Base-by-base conservation (phyloP, 2,113 vertebrate genomes). In the Sminthopsis crassicaudata region DNA sequence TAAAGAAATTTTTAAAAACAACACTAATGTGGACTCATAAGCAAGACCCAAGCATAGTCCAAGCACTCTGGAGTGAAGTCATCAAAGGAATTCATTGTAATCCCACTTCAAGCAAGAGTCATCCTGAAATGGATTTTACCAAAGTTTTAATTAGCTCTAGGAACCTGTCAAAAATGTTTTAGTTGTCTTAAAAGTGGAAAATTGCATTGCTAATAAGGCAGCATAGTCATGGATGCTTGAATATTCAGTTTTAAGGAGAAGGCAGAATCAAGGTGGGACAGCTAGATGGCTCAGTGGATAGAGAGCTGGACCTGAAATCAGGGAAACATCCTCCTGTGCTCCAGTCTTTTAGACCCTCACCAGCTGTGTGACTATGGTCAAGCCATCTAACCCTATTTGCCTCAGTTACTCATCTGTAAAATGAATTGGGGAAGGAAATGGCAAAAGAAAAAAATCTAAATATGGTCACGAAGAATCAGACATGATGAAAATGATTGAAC, bases 71-170 rank as follows among this genome's bases (percentile, higher is more conserved):
- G 96, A 24, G 98, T 98, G 92, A 99, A 99, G 97, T 99, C 99
- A 52, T 99, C 99, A 94, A 99, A 97, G 0, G 99, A 99, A 95
- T 99, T 99, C 99, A 99, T 99, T 89, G 99, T 99, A 6, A 98
- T 96, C 46, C 99, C 99, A 1, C 99, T 99, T 67, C 99, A 99
- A 0, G 99, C 99, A 52, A 99, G 98, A 8, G 98, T 98, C 57
- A 99, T 98, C 54, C 99, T 99, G 97, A 51, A 46, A 91, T 91
- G 46, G 2, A 94, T 50, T 23, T 36, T 24, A 93, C n/a, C 46
- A 84, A 27, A 95, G 53, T 30, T 95, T 96, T 54, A 54, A 22
- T 94, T 96, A 96, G 36, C 7, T 84, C n/a, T 53, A 11, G 25
- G 93, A 95, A 97, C 90, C 12, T 76, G 94, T 10, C 60, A 95